Conservation (phyloP, 2,113 vertebrate species). For the Todiramphus chloris region DNA sequence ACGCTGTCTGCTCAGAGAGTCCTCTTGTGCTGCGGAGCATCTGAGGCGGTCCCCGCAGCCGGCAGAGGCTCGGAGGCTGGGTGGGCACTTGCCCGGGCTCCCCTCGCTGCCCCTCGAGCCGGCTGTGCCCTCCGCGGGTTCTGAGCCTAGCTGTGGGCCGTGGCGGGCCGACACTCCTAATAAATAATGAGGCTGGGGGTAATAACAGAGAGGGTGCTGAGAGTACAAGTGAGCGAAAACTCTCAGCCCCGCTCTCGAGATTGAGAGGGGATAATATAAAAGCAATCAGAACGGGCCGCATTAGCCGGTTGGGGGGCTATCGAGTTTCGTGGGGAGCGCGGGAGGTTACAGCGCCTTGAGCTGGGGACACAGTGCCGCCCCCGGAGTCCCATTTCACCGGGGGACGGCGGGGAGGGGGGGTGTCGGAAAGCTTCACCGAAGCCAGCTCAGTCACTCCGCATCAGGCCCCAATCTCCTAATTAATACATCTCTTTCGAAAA, state of each 20-base stretch:
- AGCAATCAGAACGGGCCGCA: neutral
- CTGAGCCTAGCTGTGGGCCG: neutral
- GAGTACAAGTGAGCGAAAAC: neutral
- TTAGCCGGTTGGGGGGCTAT: neutral
- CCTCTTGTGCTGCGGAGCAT: neutral
- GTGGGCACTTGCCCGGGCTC: neutral
- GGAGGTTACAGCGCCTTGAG: neutral
- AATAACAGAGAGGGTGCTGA: neutral
- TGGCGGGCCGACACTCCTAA: neutral
- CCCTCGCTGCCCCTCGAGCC: neutral
- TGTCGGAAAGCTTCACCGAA: neutral
- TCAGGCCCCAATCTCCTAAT: neutral
- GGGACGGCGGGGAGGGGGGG: too few relatives aligned
- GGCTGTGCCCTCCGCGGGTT: neutral
- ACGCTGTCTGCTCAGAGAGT: neutral
- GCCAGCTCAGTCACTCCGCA: neutral
- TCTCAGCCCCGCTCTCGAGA: neutral
- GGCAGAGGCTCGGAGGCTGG: neutral
- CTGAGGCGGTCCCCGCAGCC: neutral
- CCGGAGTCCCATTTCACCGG: neutral
- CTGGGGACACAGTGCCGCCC: neutral
- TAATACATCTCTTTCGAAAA: neutral
- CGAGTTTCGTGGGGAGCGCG: neutral
- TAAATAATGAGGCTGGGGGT: neutral
- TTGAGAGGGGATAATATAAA: neutral